These are phyloP conservation scores for Myotis daubentonii DNA, from an alignment of 2,797 vertebrate genomes.

Conservation along the genomic window DNA sequence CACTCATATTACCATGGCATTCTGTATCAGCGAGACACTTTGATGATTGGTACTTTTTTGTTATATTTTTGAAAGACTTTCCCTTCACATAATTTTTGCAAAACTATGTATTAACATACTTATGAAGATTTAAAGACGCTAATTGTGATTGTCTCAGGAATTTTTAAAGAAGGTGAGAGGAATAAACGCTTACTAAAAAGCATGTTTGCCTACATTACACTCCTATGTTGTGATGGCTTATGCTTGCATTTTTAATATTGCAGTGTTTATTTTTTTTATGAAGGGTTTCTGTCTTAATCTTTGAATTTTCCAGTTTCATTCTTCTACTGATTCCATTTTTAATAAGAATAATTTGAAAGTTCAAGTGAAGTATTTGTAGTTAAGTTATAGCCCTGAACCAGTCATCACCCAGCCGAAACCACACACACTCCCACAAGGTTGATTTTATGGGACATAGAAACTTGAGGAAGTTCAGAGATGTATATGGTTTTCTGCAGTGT, in stretches of 20 bases:
- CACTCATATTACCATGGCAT: not conserved
- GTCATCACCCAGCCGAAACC: not conserved
- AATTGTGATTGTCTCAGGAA: not conserved
- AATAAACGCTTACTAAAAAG: not conserved
- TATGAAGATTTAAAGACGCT: not conserved
- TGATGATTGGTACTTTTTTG: not conserved
- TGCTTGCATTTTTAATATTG: constrained; percentile 19
- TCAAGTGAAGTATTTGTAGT: not conserved
- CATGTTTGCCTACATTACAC: not conserved
- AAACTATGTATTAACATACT: not conserved
- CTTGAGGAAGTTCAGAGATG: not conserved
- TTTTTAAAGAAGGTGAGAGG: not conserved
- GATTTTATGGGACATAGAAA: not conserved
- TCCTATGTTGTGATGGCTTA: not conserved
- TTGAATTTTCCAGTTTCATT: not conserved
- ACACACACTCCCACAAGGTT: not conserved
- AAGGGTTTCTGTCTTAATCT: not conserved
- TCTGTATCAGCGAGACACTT: not conserved
- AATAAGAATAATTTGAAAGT: not conserved
- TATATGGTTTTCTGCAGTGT: not conserved
- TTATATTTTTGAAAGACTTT: constrained; percentile 10
- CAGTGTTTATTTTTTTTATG: not conserved
- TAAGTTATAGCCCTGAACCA: not conserved
- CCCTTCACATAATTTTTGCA: not conserved
- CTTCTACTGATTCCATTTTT: constrained; percentile 12